Evolutionary conservation across 2,113 vertebrate genomes (phyloP), one percentile per base, ranked within the genome.

Genomic region (Triplophysa siluroides): DNA sequence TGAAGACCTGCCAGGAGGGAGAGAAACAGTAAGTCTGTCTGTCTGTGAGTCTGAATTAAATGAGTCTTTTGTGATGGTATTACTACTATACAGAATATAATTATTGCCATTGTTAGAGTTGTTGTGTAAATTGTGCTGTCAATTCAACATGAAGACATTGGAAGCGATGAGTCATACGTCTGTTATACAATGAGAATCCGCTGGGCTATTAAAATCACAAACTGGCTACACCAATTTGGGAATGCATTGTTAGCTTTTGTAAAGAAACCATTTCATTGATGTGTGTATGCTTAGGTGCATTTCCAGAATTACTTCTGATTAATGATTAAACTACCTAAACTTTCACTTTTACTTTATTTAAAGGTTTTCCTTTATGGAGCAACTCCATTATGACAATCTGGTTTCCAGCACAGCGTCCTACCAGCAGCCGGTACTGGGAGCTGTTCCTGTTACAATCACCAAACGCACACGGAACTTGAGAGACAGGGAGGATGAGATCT

Each of bases 401-500:
- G 76, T 24, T 0, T 19, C 87, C 26, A 9, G 52, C 67, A 11
- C 41, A 3, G 61, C 75, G 2, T 78, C 90, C 80, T 7, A 21
- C 8, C 85, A 93, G 70, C 93, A 92, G 5, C 83, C 90, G 0
- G 58, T 89, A 6, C 89, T 94, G 0, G 92, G 91, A 1, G 91
- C 93, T 0, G 91, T 94, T 2, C 95, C 95, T 0, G 89, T 95
- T 58, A 95, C 94, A 23, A 86, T 89, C 80, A 97, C 93, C 81
- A 93, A 91, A 58, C 92, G 92, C 21, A 91, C 92, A 0, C 92
- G 80, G 24, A 87, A 85, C 1, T 88, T 98, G 33, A 92, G 89
- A 3, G 93, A 97, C 23, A 78, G 83, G 21, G 95, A 97, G 76
- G 96, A 98, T 8, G 96, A 97, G 81, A 95, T 98, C 85, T 98